These are phyloP conservation scores for Entomyzon cyanotis DNA, from an alignment of 2,113 vertebrate genomes.

Conservation along the genomic window DNA sequence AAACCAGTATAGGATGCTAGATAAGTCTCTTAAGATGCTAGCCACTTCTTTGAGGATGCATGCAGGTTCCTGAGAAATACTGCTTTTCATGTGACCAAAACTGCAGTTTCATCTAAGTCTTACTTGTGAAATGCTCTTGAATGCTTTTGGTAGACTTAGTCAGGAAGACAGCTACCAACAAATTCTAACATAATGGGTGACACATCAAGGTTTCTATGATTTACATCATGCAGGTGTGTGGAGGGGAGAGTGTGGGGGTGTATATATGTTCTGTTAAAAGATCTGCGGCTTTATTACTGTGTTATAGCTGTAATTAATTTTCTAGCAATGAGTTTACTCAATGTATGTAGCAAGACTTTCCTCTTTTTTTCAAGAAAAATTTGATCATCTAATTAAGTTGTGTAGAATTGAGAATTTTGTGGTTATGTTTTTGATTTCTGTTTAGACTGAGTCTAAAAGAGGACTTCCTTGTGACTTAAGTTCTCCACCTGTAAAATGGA, in stretches of 20 bases:
- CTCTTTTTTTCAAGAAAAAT: background rate
- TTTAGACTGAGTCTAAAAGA: background rate
- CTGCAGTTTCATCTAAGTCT: background rate
- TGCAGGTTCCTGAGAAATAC: background rate
- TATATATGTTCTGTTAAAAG: background rate
- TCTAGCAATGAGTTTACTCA: background rate
- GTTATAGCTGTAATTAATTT: background rate
- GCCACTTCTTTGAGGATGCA: background rate
- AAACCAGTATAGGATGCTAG: background rate
- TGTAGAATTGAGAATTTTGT: background rate
- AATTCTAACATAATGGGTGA: background rate
- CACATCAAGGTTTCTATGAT: background rate
- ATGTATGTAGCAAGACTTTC: background rate
- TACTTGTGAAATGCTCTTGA: background rate
- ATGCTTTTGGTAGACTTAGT: background rate
- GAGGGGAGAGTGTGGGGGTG: rapidly evolving
- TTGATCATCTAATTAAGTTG: background rate
- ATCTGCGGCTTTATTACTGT: background rate
- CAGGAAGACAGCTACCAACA: background rate
- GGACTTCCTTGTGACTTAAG: background rate
- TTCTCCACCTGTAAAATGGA: background rate
- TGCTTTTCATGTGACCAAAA: background rate
- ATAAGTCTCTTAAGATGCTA: background rate
- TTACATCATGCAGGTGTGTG: background rate
- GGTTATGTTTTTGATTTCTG: background rate